phyloP scores from a whole-genome alignment of 2,797 vertebrate species.

The Pipistrellus kuhlii region DNA sequence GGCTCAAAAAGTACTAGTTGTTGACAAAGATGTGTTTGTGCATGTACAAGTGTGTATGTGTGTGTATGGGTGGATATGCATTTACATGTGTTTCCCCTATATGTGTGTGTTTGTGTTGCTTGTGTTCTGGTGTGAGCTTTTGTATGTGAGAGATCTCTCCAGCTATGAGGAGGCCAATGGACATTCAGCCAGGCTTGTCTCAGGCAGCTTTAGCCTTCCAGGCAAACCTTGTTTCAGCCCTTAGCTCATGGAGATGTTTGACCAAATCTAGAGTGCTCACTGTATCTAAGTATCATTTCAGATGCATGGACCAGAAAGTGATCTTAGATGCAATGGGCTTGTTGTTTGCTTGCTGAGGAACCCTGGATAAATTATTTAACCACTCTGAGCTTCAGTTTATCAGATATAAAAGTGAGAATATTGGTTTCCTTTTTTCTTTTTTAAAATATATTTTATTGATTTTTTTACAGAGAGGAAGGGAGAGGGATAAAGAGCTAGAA shows the following conservation, averaged over 20 bases:
- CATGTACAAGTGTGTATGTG: background rate
- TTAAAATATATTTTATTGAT: no score
- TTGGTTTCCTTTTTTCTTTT: background rate
- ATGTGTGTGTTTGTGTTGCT: background rate
- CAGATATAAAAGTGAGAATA: constrained; percentile 28
- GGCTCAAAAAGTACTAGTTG: background rate
- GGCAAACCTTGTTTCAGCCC: background rate
- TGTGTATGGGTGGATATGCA: no score
- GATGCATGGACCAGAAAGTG: background rate
- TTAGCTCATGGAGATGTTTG: background rate
- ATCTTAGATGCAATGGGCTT: background rate
- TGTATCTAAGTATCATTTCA: background rate
- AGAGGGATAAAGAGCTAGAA: no score
- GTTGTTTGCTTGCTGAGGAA: background rate
- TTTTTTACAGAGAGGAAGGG: no score
- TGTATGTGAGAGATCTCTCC: background rate
- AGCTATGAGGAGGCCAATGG: background rate
- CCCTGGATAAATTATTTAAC: background rate
- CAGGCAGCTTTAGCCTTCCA: no score
- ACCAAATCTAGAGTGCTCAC: background rate
- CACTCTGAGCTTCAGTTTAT: background rate
- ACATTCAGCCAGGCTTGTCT: background rate
- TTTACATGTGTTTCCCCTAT: background rate
- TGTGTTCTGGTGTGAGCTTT: background rate
- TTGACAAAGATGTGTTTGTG: background rate